Conservation (phyloP, 2,113 vertebrate genomes). For the Atrichornis clamosus region DNA sequence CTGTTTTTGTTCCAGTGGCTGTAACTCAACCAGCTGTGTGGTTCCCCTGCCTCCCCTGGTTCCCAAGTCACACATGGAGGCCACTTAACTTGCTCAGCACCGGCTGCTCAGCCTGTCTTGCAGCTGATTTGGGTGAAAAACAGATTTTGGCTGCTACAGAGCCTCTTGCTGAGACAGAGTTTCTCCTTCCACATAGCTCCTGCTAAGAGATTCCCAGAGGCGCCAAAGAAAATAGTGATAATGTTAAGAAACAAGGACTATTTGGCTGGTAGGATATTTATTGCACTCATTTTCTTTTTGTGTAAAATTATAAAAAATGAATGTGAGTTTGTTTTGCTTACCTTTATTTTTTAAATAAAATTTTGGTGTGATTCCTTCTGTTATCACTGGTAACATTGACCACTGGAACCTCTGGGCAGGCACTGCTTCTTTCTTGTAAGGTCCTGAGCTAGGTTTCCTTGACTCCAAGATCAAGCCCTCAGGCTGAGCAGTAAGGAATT, state of each 20-base stretch:
- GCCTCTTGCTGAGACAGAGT: conserved; percentile 12
- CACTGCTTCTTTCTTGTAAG: neutral
- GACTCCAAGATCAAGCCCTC: neutral
- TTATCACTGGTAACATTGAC: neutral
- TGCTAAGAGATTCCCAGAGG: neutral
- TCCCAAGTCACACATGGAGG: neutral
- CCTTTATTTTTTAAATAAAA: conserved; percentile 9
- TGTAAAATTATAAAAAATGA: neutral
- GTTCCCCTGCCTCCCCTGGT: neutral
- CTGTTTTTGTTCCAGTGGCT: conserved; percentile 1
- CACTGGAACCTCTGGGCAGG: neutral
- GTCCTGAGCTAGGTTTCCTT: neutral
- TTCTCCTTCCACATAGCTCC: conserved; percentile 35
- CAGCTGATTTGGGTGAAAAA: conserved; percentile 5
- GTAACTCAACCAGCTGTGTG: conserved; percentile 21
- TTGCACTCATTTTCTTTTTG: neutral
- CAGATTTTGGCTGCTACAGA: conserved; percentile 24
- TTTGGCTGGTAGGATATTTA: conserved; percentile 49
- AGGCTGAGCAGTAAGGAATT: neutral
- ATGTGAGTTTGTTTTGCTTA: neutral
- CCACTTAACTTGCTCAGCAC: conserved; percentile 8
- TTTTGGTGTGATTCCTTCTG: neutral
- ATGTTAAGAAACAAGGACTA: conserved; percentile 42
- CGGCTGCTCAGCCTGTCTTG: neutral
- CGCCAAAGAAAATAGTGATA: conserved; percentile 70